Evolutionary conservation across 1,140 invertebrate genomes (phyloP), one percentile per base, ranked within the genome.

Genomic region (Hyles euphorbiae): DNA sequence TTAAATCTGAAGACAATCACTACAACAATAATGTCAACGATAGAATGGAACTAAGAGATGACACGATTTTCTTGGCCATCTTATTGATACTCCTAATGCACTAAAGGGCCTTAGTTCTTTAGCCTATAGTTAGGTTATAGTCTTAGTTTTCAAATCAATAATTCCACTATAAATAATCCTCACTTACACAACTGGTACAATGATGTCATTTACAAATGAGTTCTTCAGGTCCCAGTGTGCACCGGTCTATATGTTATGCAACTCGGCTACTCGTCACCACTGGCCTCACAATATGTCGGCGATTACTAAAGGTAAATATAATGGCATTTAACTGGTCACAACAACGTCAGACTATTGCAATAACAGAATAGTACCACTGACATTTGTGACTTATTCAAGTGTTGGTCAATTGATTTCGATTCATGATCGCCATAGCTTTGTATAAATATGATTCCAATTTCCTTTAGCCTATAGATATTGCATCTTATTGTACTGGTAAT

Each of bases 241-340:
- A 58, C 53, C 8, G 8, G 22, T 54, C 53, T 54, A 44, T 22
- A 61, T 60, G 58, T 69, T 68, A 68, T 67, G 69, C 70, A 74
- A 72, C 58, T 63, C 70, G 63, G 67, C 65, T 70, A 77, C 61
- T 73, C 70, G 69, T 72, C 68, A 70, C 67, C 74, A 65, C 57
- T 61, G 63, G 53, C 51, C 63, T 68, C 55, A 70, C 67, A 70
- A 67, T 72, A 67, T 58, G 57, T 60, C 53, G 56, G 50, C 62
- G 53, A 69, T 71, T 74, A 73, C 73, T 70, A 66, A 69, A 70
- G 63, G 65, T 66, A 70, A 74, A 74, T 71, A 63, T 67, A 77
- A 74, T 75, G 70, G 65, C 74, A 81, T 76, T 81, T 76, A 65
- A 50, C 44, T 54, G 67, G 68, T 67, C 70, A 69, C 66, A 70